Base-by-base conservation (phyloP, 2,113 vertebrate genomes). In the Alosa alosa region DNA sequence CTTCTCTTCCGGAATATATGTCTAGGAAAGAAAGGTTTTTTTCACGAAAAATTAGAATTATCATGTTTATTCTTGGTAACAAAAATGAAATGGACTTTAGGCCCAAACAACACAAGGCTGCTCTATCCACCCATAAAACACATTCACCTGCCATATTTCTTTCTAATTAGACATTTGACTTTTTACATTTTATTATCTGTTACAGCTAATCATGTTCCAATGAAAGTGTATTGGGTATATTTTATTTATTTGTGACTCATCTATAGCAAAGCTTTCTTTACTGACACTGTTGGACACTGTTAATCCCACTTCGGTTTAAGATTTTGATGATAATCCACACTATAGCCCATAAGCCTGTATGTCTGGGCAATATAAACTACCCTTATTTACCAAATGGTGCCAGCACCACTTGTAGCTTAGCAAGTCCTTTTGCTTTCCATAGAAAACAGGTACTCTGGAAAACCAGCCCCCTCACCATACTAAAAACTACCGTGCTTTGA, bases 331-430 rank as follows among this genome's bases (percentile, higher is more conserved):
- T 90, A 89, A 90, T 87, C 89, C 88, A 88, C 57, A 84, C 87
- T 86, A 89, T 87, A 88, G 84, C 84, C 52, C 86, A 87, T 91
- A 91, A 91, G 85, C 88, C 86, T 60, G 47, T 50, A n/a, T 83
- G 85, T 85, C 47, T 89, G 87, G 83, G 46, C 44, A 85, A 82
- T 83, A 82, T 85, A 84, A 86, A 47, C 85, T 81, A 44, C 60
- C 68, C 64, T 50, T 39, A 46, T 82, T 81, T 75, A 83, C 90
- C 90, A 91, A 91, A 87, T 91, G 55, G 88, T 85, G 87, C 83
- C 83, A 11, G 36, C 68, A 84, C 36, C 81, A 81, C 60, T 39
- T 44, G 64, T 84, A 81, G 82, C 78, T 15, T 39, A 39, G 81
- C 1, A 45, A 41, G 9, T 10, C 36, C 31, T 78, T 78, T 78